Conservation (phyloP, 2,797 vertebrate species). For the Sparidentex hasta region DNA sequence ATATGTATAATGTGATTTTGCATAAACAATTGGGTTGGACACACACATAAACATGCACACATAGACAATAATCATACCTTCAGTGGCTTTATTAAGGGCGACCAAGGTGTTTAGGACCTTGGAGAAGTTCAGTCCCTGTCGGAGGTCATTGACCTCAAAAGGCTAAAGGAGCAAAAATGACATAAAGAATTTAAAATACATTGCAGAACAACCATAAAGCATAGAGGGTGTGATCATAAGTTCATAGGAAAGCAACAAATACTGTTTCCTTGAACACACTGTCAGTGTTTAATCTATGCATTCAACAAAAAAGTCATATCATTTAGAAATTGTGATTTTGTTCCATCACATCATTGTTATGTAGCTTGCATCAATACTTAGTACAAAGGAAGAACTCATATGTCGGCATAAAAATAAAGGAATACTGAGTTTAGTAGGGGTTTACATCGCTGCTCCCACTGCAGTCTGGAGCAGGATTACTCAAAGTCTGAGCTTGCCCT, state of each 20-base stretch:
- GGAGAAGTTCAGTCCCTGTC: constrained; percentile 95
- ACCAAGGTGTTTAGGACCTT: constrained; percentile 95
- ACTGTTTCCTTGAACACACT: not conserved
- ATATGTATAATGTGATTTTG: no score
- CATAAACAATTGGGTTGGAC: no score
- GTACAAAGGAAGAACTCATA: not conserved
- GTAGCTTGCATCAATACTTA: not conserved
- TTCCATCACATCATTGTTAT: rapidly evolving
- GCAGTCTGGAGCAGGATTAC: constrained; percentile 78
- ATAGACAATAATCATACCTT: constrained; percentile 84
- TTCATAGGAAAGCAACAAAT: constrained; percentile 1
- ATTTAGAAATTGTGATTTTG: not conserved
- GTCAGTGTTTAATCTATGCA: not conserved
- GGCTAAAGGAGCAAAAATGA: constrained; percentile 82
- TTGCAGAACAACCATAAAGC: not conserved
- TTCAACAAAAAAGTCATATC: not conserved
- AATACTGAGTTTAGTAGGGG: constrained; percentile 30
- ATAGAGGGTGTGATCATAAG: constrained; percentile 2
- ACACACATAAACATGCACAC: no score
- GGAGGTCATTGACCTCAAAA: constrained; percentile 95
- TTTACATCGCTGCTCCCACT: constrained; percentile 50
- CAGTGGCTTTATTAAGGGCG: constrained; percentile 96
- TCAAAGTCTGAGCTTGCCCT: constrained; percentile 73
- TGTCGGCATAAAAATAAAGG: constrained; percentile 1
- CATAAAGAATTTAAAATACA: constrained; percentile 4